phyloP scores from a whole-genome alignment of 2,888 invertebrate genomes.

The Microctonus aethiopoides region DNA sequence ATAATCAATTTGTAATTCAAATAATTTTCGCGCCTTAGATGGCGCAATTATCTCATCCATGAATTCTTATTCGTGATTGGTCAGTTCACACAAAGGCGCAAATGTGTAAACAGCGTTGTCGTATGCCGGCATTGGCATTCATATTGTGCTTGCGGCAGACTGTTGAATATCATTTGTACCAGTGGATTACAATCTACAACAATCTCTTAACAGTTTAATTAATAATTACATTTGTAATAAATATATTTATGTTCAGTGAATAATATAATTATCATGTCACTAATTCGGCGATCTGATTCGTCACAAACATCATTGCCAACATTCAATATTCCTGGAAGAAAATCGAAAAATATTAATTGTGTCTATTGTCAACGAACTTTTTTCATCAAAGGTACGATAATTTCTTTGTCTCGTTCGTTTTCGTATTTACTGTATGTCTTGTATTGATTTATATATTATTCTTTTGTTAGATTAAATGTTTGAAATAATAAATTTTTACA shows the following conservation, averaged over 20 bases:
- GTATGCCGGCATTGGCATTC: neutral
- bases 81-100: conserved; percentile 10
- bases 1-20: neutral
- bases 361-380: conserved; percentile 50
- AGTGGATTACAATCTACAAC: neutral
- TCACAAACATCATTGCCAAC: too few relatives aligned
- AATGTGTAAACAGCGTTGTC: conserved; percentile 9
- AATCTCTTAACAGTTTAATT: too few relatives aligned
- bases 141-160: neutral
- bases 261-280: neutral
- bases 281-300: too few relatives aligned
- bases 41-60: neutral
- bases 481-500: too few relatives aligned
- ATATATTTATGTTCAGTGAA: neutral
- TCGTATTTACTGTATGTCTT: too few relatives aligned
- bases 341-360: conserved; percentile 49
- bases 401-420: neutral
- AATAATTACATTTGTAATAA: neutral
- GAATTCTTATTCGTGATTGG: conserved; percentile 26
- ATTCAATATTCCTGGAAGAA: conserved; percentile 41
- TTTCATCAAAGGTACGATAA: conserved; percentile 15
- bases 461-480: too few relatives aligned
- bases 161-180: neutral
- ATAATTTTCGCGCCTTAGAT: neutral
- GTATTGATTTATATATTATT: too few relatives aligned